These are phyloP conservation scores for Rhyacichthys aspro DNA, from an alignment of 2,797 vertebrate species.

Conservation along the genomic window DNA sequence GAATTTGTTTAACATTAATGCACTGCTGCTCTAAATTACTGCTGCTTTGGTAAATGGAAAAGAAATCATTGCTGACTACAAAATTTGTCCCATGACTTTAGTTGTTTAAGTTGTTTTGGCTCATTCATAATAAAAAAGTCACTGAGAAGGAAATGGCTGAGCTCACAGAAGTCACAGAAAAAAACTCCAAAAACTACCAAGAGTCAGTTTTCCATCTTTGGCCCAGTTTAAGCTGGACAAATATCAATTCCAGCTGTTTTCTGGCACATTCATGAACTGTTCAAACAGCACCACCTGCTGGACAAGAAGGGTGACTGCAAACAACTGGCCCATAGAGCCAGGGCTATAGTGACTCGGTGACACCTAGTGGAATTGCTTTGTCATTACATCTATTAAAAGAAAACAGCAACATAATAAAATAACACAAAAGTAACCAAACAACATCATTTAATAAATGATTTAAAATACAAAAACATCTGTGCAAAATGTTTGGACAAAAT, in stretches of 20 bases:
- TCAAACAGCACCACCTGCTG: constrained; percentile 42
- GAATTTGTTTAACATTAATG: background rate
- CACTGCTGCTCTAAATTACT: too few relatives aligned
- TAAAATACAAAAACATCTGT: constrained; percentile 83
- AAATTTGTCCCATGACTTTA: too few relatives aligned
- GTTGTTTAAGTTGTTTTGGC: constrained; percentile 7
- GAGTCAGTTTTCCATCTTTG: constrained; percentile 26
- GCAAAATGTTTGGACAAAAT: constrained; percentile 79
- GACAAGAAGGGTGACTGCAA: constrained; percentile 7
- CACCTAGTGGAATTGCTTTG: constrained; percentile 42
- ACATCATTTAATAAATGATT: constrained; percentile 81
- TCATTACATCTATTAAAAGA: constrained; percentile 21
- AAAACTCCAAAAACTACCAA: background rate
- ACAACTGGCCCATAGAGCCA: too few relatives aligned
- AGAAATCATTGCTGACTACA: too few relatives aligned
- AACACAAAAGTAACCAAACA: constrained; percentile 61
- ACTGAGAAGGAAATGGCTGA: constrained; percentile 26
- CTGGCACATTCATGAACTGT: background rate
- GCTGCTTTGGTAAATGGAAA: too few relatives aligned
- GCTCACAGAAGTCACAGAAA: background rate
- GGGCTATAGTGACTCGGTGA: constrained; percentile 13
- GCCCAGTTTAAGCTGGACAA: constrained; percentile 16
- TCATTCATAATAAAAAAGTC: constrained; percentile 14
- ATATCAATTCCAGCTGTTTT: constrained; percentile 52
- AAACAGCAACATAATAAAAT: too few relatives aligned